A percentile compares a stretch with the other conserved stretches of the same genome.
Conservation (phyloP, 1,140 invertebrate species). For the Wiebesia pumilae region DNA sequence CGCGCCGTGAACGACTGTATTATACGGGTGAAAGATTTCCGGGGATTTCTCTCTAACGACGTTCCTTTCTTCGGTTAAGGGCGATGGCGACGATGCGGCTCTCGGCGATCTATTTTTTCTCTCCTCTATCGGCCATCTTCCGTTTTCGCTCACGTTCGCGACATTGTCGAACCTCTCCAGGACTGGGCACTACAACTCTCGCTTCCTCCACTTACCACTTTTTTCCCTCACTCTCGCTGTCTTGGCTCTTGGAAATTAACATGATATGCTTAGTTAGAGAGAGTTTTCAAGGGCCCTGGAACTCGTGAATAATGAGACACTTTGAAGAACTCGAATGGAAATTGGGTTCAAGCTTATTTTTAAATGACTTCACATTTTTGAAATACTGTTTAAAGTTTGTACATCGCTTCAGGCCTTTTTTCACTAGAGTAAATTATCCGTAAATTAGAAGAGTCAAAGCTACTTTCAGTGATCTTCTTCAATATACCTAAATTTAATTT, state of each 20-base stretch:
- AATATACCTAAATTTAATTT: neutral
- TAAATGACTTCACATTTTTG: constrained; percentile 12
- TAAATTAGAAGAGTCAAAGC: neutral
- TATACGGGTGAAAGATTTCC: constrained; percentile 44
- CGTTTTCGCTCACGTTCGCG: neutral
- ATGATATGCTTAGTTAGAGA: constrained; percentile 46
- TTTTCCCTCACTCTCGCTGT: constrained; percentile 22
- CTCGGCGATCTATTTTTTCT: neutral
- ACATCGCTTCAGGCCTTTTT: neutral
- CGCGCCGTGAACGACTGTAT: constrained; percentile 35
- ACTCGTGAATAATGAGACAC: constrained; percentile 45
- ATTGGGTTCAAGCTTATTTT: constrained; percentile 27
- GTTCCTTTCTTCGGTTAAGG: constrained; percentile 27
- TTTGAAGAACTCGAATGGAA: neutral
- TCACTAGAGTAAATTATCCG: too few relatives aligned
- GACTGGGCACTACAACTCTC: neutral
- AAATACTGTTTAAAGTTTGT: neutral
- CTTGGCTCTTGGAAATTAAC: constrained; percentile 48
- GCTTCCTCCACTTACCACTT: constrained; percentile 1
- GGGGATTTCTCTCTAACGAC: constrained; percentile 47
- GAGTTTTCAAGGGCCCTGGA: constrained; percentile 26
- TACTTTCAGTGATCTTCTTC: neutral
- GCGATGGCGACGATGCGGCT: neutral
- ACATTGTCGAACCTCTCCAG: neutral
- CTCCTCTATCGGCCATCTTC: neutral